Evolutionary conservation across 1,140 invertebrate genomes (phyloP).

Genomic region (Rhyacophila brunnea): DNA sequence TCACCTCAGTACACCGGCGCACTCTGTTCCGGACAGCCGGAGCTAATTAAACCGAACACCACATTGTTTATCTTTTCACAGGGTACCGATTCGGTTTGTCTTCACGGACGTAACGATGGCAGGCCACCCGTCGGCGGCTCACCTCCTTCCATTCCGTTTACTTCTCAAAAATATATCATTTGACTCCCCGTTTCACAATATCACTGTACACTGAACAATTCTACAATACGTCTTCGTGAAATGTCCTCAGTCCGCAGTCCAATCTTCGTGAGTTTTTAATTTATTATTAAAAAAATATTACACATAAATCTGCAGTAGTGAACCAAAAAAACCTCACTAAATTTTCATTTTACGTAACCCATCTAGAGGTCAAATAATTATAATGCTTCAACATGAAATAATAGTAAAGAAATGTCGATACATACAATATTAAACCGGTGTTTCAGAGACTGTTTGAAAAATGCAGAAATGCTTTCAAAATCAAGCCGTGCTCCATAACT

Average conservation of each 20-base stretch:
- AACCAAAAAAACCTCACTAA: slow-evolving; percentile 29
- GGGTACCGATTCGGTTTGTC: too few species aligned
- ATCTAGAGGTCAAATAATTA: slow-evolving; percentile 21
- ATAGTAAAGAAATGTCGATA: background rate
- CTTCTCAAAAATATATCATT: slow-evolving; percentile 8
- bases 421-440: background rate
- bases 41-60: background rate
- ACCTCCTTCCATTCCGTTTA: too few species aligned
- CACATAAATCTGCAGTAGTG: slow-evolving; percentile 23
- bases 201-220: slow-evolving; percentile 31
- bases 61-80: background rate
- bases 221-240: slow-evolving; percentile 14
- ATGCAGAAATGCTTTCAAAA: too few species aligned
- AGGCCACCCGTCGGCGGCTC: too few species aligned
- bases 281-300: slow-evolving; percentile 30
- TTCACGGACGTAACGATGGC: too few species aligned
- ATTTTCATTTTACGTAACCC: slow-evolving; percentile 26
- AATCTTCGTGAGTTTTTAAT: slow-evolving; percentile 15
- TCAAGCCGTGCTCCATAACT: too few species aligned
- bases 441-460: background rate
- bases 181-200: slow-evolving; percentile 9
- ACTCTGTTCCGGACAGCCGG: background rate
- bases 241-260: slow-evolving; percentile 25
- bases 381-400: slow-evolving; percentile 9
- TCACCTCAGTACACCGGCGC: too few species aligned